Evolutionary conservation across 2,113 vertebrate genomes (phyloP), one percentile per base, ranked within the genome.

Genomic region (Triplophysa rosa): DNA sequence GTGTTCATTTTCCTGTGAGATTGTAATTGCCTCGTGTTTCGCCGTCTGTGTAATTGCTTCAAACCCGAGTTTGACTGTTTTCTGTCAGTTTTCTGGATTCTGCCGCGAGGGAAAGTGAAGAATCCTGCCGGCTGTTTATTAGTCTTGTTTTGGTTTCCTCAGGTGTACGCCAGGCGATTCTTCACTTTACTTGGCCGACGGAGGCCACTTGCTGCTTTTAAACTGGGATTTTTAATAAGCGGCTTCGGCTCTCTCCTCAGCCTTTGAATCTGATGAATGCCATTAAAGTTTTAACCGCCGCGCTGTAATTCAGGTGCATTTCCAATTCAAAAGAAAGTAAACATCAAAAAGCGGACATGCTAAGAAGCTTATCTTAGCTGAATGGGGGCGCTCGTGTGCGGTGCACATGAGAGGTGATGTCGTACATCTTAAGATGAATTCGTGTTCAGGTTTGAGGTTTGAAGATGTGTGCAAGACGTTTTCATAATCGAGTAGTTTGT

Each of bases 31-130:
- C 81, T 63, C 17, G 12, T 64, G 49, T 69, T 64, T 67, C 37
- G 72, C 76, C 56, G 37, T 79, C 63, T 47, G 56, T 62, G 42
- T 76, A 83, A 83, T 79, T 81, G 81, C 59, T 71, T 45, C 52
- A 75, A 42, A 79, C 56, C 68, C 24, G 74, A 66, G 42, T 65
- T 49, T 58, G 69, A 80, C 14, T 3, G 17, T 65, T 77, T 77
- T 59, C 19, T 37, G 74, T 54, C 1, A 4, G 58, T 61, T 61
- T 78, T 54, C 23, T 47, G 13, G 8, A 5, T 63, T 52, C 19
- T 52, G 16, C 11, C 23, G 12, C 54, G 69, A 71, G 69, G 37
- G 19, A 54, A 69, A 77, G 23, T 7, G 19, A 52, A 29, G 58
- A 24, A 17, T 40, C 29, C 61, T 56, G 78, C 67, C n/a, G 13